These are phyloP conservation scores for Pseudachorutes palmiensis DNA, from an alignment of 1,140 invertebrate genomes.

Conservation along the genomic window DNA sequence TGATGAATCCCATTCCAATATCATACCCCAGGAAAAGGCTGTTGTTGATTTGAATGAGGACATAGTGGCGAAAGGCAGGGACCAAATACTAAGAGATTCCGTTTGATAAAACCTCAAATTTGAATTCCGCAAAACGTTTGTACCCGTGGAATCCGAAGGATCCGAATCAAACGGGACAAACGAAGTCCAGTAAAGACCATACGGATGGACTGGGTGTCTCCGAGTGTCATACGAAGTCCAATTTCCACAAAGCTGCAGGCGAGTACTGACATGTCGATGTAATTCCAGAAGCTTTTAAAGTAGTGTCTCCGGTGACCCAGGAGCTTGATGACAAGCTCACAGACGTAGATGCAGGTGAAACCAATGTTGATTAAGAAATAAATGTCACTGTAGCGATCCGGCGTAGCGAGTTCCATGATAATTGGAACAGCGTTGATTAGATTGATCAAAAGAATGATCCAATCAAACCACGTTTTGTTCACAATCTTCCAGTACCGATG, in stretches of 20 bases:
- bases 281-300: slow-evolving; percentile 26
- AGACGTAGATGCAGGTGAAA: slow-evolving; percentile 24
- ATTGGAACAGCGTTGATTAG: slow-evolving; percentile 25
- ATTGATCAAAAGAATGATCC: slow-evolving; percentile 22
- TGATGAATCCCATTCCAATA: slow-evolving; percentile 45
- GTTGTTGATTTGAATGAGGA: neutral
- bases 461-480: slow-evolving; percentile 25
- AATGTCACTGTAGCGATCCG: neutral
- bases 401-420: slow-evolving; percentile 20
- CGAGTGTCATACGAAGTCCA: neutral
- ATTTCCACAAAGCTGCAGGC: slow-evolving; percentile 17
- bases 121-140: neutral
- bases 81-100: neutral
- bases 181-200: slow-evolving; percentile 17
- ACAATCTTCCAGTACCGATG: slow-evolving; percentile 19
- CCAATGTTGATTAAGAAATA: slow-evolving; percentile 15
- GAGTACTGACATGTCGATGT: slow-evolving; percentile 24
- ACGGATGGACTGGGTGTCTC: neutral
- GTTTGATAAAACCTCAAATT: neutral
- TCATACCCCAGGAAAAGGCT: slow-evolving; percentile 14
- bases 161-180: slow-evolving; percentile 18
- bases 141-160: slow-evolving; percentile 22
- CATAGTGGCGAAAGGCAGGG: slow-evolving; percentile 2
- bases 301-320: slow-evolving; percentile 17
- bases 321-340: slow-evolving; percentile 29